Evolutionary conservation across 2,797 vertebrate species (phyloP).

Genomic region (Scleropages formosus): DNA sequence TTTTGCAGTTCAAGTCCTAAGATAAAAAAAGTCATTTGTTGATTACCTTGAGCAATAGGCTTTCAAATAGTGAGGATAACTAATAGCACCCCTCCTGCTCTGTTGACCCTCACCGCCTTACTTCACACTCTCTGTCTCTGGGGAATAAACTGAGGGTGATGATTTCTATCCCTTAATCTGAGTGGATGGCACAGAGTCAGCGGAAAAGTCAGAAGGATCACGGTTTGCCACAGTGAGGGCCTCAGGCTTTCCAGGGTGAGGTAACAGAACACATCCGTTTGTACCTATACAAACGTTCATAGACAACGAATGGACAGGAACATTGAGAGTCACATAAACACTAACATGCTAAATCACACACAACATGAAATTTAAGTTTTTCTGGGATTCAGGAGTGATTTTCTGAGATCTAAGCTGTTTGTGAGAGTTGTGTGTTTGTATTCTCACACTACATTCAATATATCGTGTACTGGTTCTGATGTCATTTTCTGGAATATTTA

Average conservation of each 20-base stretch:
- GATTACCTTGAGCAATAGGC: constrained; percentile 1
- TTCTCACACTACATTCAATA: not conserved
- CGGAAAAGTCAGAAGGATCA: too few species aligned
- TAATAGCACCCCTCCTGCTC: not conserved
- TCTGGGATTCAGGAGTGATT: not conserved
- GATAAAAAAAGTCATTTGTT: not conserved
- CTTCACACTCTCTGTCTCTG: constrained; percentile 6
- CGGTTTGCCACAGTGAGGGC: too few species aligned
- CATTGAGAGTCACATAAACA: too few species aligned
- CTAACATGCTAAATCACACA: not conserved
- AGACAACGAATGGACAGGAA: too few species aligned
- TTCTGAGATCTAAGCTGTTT: not conserved
- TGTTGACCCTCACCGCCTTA: not conserved
- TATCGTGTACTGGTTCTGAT: not conserved
- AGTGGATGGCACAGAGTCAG: too few species aligned
- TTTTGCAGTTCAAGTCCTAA: constrained; percentile 4
- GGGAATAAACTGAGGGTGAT: not conserved
- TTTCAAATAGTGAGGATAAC: too few species aligned
- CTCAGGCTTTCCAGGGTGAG: too few species aligned
- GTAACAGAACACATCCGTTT: too few species aligned
- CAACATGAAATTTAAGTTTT: not conserved
- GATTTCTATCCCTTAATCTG: too few species aligned
- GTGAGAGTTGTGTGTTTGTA: not conserved
- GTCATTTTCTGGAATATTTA: not conserved
- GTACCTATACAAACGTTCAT: too few species aligned